These are phyloP conservation scores for Pissodes strobi DNA, from an alignment of 1,140 invertebrate species.

Conservation along the genomic window DNA sequence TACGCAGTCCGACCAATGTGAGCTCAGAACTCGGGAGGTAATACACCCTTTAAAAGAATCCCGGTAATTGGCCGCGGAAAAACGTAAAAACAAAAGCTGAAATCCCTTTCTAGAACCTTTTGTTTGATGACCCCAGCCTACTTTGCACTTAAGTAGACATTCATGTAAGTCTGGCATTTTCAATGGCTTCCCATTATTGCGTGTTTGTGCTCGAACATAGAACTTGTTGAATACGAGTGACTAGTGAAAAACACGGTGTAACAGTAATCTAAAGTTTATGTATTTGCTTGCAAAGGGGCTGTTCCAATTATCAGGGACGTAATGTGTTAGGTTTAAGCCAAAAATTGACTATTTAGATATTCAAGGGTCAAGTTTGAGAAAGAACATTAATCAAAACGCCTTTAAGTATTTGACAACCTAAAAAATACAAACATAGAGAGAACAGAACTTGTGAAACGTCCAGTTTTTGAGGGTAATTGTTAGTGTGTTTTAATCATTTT, in stretches of 20 bases:
- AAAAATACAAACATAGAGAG: too few relatives aligned
- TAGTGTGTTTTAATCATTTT: too few relatives aligned
- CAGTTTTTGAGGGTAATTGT: too few relatives aligned
- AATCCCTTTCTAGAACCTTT: conserved; percentile 23
- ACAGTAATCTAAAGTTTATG: conserved; percentile 22
- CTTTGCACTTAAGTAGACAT: conserved; percentile 23
- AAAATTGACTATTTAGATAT: too few relatives aligned
- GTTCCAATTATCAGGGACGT: too few relatives aligned
- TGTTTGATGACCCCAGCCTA: conserved; percentile 25
- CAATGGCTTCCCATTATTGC: conserved; percentile 29
- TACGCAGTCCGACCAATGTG: not conserved
- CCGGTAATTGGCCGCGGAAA: conserved; percentile 16
- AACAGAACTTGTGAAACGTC: too few relatives aligned
- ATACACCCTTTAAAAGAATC: too few relatives aligned
- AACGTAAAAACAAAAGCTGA: conserved; percentile 19
- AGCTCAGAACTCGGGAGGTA: too few relatives aligned
- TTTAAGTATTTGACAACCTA: too few relatives aligned
- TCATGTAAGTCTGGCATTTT: conserved; percentile 31
- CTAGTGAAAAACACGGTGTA: conserved; percentile 24
- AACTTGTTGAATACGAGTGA: conserved; percentile 30
- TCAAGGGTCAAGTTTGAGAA: too few relatives aligned
- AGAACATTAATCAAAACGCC: too few relatives aligned
- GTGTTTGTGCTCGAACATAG: conserved; percentile 15
- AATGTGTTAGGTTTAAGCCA: too few relatives aligned
- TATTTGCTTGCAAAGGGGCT: not conserved